Evolutionary conservation across 2,797 vertebrate species (phyloP).

Genomic region (Betta splendens): DNA sequence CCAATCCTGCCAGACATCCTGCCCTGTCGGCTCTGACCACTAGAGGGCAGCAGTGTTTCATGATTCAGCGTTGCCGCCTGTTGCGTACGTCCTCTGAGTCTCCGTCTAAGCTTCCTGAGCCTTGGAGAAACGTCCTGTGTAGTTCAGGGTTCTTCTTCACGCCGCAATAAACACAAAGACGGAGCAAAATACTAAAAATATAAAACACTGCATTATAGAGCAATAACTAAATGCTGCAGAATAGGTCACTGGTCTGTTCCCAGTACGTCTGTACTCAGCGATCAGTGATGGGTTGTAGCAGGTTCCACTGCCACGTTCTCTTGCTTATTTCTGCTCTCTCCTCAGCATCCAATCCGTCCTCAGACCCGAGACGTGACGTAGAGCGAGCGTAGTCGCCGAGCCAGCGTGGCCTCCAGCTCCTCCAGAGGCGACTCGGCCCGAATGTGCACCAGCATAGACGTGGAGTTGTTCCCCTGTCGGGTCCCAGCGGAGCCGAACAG

Average conservation of each 20-base stretch:
- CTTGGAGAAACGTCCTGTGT: constrained; percentile 29
- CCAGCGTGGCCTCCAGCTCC: constrained; percentile 89
- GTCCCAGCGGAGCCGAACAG: constrained; percentile 83
- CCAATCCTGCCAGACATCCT: constrained; percentile 9
- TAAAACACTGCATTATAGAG: constrained; percentile 26
- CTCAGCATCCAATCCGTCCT: constrained; percentile 55
- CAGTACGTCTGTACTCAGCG: constrained; percentile 8
- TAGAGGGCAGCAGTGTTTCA: constrained; percentile 66
- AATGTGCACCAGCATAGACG: constrained; percentile 47
- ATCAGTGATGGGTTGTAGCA: constrained; percentile 13
- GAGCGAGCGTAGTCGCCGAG: constrained; percentile 87
- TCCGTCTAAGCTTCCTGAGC: constrained; percentile 57
- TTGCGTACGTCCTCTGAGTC: constrained; percentile 37
- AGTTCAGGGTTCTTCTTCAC: constrained; percentile 20
- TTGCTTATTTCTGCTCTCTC: constrained; percentile 18
- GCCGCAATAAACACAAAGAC: constrained; percentile 15
- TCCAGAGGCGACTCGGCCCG: constrained; percentile 86
- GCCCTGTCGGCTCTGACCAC: constrained; percentile 55
- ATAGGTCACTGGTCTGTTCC: constrained; percentile 16
- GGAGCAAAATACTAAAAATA: constrained; percentile 14
- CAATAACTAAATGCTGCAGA: constrained; percentile 12
- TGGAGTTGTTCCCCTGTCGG: constrained; percentile 81
- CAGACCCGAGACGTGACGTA: constrained; percentile 91
- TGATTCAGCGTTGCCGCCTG: constrained; percentile 36
- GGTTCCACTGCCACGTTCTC: constrained; percentile 15